Percentiles rank a stretch among this genome's conserved stretches.
Evolutionary conservation across 2,888 invertebrate species (phyloP).

Genomic region (Andrena haemorrhoa): DNA sequence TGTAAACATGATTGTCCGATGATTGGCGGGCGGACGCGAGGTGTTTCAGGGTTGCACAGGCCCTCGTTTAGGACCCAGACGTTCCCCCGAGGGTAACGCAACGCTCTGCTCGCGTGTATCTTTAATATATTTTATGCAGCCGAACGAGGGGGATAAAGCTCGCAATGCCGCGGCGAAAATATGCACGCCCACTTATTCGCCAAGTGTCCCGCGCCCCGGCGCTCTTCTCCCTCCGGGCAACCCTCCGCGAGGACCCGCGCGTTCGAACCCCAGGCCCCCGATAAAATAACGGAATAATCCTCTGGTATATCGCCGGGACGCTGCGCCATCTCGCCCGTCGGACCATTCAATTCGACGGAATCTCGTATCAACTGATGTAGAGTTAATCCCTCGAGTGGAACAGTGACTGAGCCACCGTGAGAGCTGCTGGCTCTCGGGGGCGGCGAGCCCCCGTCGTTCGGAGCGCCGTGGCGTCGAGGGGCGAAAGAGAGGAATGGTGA

Average conservation of each 20-base stretch:
- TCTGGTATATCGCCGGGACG: slow-evolving; percentile 43
- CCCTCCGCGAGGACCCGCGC: slow-evolving; percentile 33
- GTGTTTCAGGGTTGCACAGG: slow-evolving; percentile 34
- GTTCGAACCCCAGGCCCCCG: slow-evolving; percentile 63
- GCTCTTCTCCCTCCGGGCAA: neutral
- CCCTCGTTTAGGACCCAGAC: slow-evolving; percentile 24
- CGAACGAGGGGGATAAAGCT: slow-evolving; percentile 28
- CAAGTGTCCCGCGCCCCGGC: neutral
- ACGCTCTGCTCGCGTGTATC: slow-evolving; percentile 28
- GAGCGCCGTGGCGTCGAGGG: neutral
- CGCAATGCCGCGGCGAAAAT: slow-evolving; percentile 45
- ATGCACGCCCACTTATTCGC: slow-evolving; percentile 68
- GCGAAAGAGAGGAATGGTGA: neutral
- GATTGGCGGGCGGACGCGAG: slow-evolving; percentile 49
- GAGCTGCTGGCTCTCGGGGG: neutral
- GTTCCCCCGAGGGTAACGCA: neutral
- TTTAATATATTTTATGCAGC: slow-evolving; percentile 11
- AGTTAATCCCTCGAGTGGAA: slow-evolving; percentile 70
- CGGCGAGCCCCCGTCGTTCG: slow-evolving; percentile 19
- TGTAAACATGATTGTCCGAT: slow-evolving; percentile 62
- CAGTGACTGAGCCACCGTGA: slow-evolving; percentile 50
- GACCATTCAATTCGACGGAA: slow-evolving; percentile 77
- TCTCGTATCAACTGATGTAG: slow-evolving; percentile 74
- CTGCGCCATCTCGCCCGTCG: slow-evolving; percentile 47
- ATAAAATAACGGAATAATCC: slow-evolving; percentile 75